Base-by-base conservation (phyloP, 2,797 vertebrate species). In the Lacerta bilineata region DNA sequence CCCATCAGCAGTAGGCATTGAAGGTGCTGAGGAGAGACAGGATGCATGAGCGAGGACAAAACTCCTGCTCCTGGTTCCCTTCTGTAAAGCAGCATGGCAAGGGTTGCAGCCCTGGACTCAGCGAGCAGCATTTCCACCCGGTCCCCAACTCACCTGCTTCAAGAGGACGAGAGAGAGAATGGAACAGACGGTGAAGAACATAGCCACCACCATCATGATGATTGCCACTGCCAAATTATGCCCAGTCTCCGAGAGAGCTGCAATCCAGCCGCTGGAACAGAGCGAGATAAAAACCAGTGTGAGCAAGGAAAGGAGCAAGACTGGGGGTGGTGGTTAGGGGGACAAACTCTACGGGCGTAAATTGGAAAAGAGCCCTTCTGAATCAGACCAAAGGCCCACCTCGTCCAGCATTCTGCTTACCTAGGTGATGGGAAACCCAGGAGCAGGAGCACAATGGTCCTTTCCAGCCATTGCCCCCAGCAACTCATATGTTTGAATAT, bases 161-260 rank as follows among this genome's bases (percentile, higher is more conserved):
- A 99, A 96, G 89, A 99, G 96, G 95, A 99, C 74, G 93, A 99
- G 72, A 0, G 98, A 97, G 88, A 99, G 96, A 33, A 95, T 96
- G 0, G 98, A 97, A 0, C 98, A 98, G 27, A 97, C 93, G 0
- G 98, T 99, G 95, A 99, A 99, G 96, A 99, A 98, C 8, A 94
- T 93, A 15, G 99, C 98, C 93, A 99, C 99, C 76, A 98, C 97
- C 94, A 99, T 97, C 99, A 99, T 99, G 92, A 99, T 98, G 80
- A 96, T 88, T 0, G 95, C 95, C 90, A 98, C 98, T 0, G 98
- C 95, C 89, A 95, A 18, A 93, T 97, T 95, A 0, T 0, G 0
- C 0, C 64, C 23, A 0, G 0, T 0, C 0, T 23, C 61, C 0
- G 95, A 87, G 43, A 99, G 91, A 2, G 98, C 97, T 3, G 96